A percentile compares a stretch with the other conserved stretches of the same genome.
Conservation (phyloP, 2,888 invertebrate genomes). For the Scaptomyza polygonia region DNA sequence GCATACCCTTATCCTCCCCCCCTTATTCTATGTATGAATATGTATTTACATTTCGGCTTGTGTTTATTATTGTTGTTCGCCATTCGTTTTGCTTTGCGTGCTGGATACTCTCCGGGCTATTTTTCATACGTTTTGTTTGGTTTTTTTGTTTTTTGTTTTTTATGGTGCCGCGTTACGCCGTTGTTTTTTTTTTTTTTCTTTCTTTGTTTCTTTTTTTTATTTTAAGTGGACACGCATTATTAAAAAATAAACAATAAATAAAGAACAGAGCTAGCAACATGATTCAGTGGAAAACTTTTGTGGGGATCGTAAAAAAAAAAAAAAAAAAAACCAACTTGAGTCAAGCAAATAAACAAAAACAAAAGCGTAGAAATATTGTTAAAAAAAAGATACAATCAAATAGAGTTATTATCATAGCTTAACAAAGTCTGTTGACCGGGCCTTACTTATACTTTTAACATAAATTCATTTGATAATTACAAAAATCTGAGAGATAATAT, state of each 20-base stretch:
- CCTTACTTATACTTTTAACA: no score
- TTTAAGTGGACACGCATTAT: slow-evolving; percentile 77
- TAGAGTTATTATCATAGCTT: not conserved
- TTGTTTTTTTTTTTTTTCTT: slow-evolving; percentile 53
- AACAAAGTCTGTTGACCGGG: not conserved
- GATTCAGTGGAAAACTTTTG: slow-evolving; percentile 69
- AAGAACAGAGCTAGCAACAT: slow-evolving; percentile 25
- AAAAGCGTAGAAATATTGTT: slow-evolving; percentile 24
- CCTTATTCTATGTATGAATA: slow-evolving; percentile 1
- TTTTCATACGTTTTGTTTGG: slow-evolving; percentile 29
- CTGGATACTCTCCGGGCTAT: slow-evolving; percentile 42
- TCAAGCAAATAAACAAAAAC: slow-evolving; percentile 59
- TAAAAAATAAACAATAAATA: slow-evolving; percentile 76
- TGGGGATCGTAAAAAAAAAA: slow-evolving; percentile 64
- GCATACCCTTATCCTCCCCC: not conserved
- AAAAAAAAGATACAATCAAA: slow-evolving; percentile 4
- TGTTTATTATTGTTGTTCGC: slow-evolving; percentile 66
- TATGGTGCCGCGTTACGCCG: slow-evolving; percentile 72
- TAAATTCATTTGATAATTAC: no score
- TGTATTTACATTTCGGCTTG: slow-evolving; percentile 40
- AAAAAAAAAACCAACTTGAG: slow-evolving; percentile 57
- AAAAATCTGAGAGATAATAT: no score
- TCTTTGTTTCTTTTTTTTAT: not conserved
- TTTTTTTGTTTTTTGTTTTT: slow-evolving; percentile 61
- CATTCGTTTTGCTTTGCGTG: slow-evolving; percentile 61